Evolutionary conservation across 2,113 vertebrate species (phyloP).

Genomic region (Salvator merianae): DNA sequence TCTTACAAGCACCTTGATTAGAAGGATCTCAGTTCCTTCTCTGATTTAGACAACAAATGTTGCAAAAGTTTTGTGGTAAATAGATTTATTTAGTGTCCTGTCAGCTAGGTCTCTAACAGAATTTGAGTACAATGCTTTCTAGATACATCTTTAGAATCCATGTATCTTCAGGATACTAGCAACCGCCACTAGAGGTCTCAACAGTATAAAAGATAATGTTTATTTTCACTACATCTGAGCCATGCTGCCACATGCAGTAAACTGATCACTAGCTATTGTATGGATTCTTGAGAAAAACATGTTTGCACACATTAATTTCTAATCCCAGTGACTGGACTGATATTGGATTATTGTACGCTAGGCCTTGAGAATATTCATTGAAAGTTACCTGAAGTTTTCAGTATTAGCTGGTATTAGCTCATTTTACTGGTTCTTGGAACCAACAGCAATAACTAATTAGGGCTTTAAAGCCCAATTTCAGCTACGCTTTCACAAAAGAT

Average conservation of each 20-base stretch:
- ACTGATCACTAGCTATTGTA: neutral
- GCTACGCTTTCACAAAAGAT: neutral
- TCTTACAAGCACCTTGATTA: neutral
- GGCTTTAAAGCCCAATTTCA: neutral
- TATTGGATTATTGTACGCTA: conserved; percentile 8
- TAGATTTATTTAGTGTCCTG: neutral
- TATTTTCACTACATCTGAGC: conserved; percentile 2
- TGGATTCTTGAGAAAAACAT: neutral
- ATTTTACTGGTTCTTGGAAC: neutral
- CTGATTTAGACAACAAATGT: neutral
- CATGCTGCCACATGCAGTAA: neutral
- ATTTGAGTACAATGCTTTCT: neutral
- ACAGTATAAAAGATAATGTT: conserved; percentile 3
- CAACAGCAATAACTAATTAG: neutral
- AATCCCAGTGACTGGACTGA: neutral
- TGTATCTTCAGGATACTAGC: neutral
- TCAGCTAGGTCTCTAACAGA: neutral
- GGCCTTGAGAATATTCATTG: neutral
- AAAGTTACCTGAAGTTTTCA: neutral
- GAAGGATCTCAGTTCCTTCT: neutral
- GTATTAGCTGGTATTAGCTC: neutral
- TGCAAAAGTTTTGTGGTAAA: neutral
- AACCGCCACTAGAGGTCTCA: conserved; percentile 23
- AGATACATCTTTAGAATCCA: neutral
- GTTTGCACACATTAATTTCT: neutral